These are phyloP conservation scores for Natator depressus DNA, from an alignment of 2,113 vertebrate species.

Conservation along the genomic window DNA sequence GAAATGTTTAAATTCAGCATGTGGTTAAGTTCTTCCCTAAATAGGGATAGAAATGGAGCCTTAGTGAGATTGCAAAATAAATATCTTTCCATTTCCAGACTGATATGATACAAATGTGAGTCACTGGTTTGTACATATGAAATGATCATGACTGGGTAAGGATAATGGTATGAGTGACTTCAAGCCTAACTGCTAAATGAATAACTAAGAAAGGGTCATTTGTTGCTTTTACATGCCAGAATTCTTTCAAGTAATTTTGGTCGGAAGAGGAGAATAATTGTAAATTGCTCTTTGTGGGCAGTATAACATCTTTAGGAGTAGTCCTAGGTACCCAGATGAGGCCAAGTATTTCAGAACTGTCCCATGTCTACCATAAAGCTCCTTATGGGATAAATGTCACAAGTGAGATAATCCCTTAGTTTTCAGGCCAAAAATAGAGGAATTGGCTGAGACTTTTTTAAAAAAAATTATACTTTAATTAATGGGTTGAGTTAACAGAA, in stretches of 20 bases:
- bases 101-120: accelerated
- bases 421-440: not conserved
- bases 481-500: not conserved
- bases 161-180: not conserved
- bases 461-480: not conserved
- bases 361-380: constrained; percentile 1
- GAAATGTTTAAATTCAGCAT: not conserved
- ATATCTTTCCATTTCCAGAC: not conserved
- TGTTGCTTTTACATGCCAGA: not conserved
- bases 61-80: not conserved
- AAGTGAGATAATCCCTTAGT: constrained; percentile 42
- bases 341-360: not conserved
- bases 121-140: not conserved
- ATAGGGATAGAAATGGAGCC: not conserved
- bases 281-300: not conserved
- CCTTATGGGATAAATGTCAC: not conserved
- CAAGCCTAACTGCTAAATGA: not conserved
- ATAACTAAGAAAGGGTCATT: not conserved
- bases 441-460: not conserved
- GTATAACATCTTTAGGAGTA: not conserved
- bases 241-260: not conserved
- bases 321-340: not conserved
- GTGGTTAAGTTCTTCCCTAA: not conserved
- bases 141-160: not conserved
- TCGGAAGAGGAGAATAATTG: not conserved